Evolutionary conservation across 1,140 invertebrate genomes (phyloP).

Genomic region (Brachionus rotundiformis): DNA sequence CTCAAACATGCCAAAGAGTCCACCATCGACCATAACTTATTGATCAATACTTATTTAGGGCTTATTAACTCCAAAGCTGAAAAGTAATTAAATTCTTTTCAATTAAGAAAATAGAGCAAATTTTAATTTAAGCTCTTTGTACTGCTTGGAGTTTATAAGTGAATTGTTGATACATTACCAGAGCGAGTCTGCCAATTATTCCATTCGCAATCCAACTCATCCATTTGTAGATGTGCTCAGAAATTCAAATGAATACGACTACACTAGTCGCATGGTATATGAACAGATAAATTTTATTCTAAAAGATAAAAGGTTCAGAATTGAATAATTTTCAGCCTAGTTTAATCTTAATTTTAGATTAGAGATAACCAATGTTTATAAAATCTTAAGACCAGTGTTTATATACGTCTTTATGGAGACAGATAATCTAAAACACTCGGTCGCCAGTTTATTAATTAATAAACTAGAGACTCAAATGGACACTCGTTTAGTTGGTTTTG

Average conservation of each 20-base stretch:
- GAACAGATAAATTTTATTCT: constrained; percentile 26
- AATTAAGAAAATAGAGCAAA: not conserved
- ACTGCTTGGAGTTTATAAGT: not conserved
- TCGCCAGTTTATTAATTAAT: not conserved
- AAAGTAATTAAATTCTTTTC: constrained; percentile 8
- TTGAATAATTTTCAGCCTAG: no score
- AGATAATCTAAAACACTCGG: not conserved
- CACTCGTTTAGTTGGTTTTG: not conserved
- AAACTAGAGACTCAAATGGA: not conserved
- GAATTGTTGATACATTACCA: not conserved
- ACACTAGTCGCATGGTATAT: not conserved
- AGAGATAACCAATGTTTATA: not conserved
- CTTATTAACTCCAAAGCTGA: constrained; percentile 28
- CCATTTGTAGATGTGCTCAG: constrained; percentile 34
- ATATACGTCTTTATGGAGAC: constrained; percentile 8
- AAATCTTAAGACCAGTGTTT: constrained; percentile 38
- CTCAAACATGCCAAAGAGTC: not conserved
- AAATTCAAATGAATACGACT: constrained; percentile 25
- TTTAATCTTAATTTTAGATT: not conserved
- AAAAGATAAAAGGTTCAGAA: not conserved
- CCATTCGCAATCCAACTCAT: constrained; percentile 20
- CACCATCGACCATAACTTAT: not conserved
- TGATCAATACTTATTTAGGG: constrained; percentile 8
- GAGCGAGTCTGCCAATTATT: not conserved
- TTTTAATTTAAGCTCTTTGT: not conserved